Evolutionary conservation across 2,113 vertebrate genomes (phyloP).

Genomic region (Orycteropus afer): DNA sequence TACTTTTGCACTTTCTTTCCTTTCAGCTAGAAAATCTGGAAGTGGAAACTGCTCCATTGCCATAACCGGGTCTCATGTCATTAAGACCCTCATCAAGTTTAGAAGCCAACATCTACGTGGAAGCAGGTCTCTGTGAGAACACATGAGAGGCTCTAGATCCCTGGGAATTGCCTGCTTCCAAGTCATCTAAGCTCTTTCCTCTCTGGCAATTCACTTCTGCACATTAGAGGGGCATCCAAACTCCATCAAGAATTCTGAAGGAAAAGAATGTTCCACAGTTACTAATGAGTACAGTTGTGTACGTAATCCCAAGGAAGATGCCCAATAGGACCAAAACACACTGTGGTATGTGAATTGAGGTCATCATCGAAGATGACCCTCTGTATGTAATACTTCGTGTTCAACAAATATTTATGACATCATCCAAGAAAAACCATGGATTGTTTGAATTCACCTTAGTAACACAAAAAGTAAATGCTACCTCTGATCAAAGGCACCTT

Average conservation of each 20-base stretch:
- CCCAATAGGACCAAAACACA: neutral
- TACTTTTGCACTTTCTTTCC: constrained; percentile 82
- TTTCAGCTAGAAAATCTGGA: constrained; percentile 89
- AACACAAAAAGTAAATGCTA: constrained; percentile 68
- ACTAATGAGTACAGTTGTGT: neutral
- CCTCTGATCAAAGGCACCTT: constrained; percentile 63
- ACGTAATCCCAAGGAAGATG: constrained; percentile 35
- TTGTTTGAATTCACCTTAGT: constrained; percentile 49
- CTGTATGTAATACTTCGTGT: constrained; percentile 46
- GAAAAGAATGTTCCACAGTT: neutral
- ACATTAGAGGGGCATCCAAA: constrained; percentile 37
- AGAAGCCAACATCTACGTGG: constrained; percentile 59
- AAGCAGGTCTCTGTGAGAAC: constrained; percentile 45
- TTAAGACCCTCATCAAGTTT: constrained; percentile 69
- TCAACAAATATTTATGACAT: constrained; percentile 50
- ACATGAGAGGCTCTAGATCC: constrained; percentile 52
- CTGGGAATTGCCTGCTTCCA: constrained; percentile 77
- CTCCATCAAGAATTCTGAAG: constrained; percentile 50
- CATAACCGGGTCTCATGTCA: constrained; percentile 78
- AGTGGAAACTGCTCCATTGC: constrained; percentile 86
- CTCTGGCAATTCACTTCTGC: constrained; percentile 61
- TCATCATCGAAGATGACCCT: neutral
- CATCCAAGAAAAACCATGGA: constrained; percentile 11
- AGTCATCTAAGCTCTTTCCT: constrained; percentile 68
- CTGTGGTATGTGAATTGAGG: neutral